A percentile compares a stretch with the other conserved stretches of the same genome.
phyloP scores from a whole-genome alignment of 1,140 invertebrate genomes.

The Pomacea maculata region DNA sequence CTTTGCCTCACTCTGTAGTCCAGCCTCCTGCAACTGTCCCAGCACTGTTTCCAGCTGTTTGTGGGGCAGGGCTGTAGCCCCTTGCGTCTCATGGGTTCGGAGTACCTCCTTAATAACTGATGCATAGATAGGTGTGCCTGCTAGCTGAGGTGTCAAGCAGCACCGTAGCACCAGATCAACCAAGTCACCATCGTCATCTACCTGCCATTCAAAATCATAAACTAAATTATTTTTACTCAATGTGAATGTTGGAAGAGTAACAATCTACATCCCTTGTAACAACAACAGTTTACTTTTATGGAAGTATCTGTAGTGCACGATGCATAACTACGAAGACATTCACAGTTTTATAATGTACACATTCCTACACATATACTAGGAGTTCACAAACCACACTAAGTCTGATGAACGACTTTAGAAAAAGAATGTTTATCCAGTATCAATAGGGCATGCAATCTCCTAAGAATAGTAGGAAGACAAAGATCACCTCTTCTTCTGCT shows the following conservation, averaged over 20 bases:
- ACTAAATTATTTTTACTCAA: too few relatives aligned
- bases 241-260: too few relatives aligned
- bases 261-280: too few relatives aligned
- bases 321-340: too few relatives aligned
- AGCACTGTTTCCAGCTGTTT: constrained; percentile 17
- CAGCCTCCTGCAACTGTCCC: constrained; percentile 18
- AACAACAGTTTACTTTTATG: too few relatives aligned
- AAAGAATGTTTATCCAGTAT: too few relatives aligned
- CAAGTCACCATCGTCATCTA: constrained; percentile 4
- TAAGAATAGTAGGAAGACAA: neutral
- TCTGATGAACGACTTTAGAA: too few relatives aligned
- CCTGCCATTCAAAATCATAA: neutral
- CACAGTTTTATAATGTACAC: too few relatives aligned
- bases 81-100: constrained; percentile 1
- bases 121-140: neutral
- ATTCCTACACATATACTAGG: too few relatives aligned
- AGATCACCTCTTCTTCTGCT: constrained; percentile 29
- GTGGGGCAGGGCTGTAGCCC: neutral
- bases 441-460: too few relatives aligned
- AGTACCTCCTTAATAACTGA: neutral
- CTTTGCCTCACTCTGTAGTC: constrained; percentile 40
- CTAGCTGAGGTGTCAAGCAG: constrained; percentile 9
- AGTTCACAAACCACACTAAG: too few relatives aligned
- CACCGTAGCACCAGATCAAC: constrained; percentile 7
- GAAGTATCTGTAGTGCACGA: too few relatives aligned